Conservation (phyloP, 2,113 vertebrate species). For the Tringa solitaria region DNA sequence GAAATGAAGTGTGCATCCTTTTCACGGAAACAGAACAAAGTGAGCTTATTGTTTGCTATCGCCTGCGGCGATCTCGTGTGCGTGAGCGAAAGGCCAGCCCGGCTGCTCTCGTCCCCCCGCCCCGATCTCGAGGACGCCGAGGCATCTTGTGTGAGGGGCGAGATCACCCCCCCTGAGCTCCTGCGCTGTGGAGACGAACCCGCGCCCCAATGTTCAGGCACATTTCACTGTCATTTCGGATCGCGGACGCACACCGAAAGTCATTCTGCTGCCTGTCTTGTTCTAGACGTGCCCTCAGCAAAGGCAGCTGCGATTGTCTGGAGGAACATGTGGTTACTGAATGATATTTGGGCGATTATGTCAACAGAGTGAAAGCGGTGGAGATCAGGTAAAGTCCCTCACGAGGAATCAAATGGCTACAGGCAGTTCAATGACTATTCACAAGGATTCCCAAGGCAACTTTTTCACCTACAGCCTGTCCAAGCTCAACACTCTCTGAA, state of each 20-base stretch:
- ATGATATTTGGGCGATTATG: background rate
- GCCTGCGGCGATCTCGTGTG: accelerated
- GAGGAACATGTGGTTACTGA: background rate
- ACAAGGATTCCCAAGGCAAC: background rate
- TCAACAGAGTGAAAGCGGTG: background rate
- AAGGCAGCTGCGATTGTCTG: background rate
- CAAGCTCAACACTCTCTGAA: background rate
- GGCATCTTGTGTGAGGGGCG: background rate
- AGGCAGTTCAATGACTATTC: background rate
- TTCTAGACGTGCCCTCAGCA: background rate
- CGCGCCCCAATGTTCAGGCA: background rate
- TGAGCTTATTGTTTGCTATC: background rate
- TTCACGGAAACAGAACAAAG: background rate
- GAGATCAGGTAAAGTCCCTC: background rate
- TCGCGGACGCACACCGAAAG: background rate
- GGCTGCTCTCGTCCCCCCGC: background rate
- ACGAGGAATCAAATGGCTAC: background rate
- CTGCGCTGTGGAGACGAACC: background rate
- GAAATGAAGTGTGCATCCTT: background rate
- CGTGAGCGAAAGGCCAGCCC: background rate
- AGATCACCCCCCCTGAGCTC: background rate
- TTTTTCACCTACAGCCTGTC: background rate
- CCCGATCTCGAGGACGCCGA: background rate
- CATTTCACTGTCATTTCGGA: accelerated
- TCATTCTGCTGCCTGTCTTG: background rate